A percentile compares a stretch with the other conserved stretches of the same genome.
phyloP scores from a whole-genome alignment of 2,113 vertebrate species.

The Smithornis capensis region DNA sequence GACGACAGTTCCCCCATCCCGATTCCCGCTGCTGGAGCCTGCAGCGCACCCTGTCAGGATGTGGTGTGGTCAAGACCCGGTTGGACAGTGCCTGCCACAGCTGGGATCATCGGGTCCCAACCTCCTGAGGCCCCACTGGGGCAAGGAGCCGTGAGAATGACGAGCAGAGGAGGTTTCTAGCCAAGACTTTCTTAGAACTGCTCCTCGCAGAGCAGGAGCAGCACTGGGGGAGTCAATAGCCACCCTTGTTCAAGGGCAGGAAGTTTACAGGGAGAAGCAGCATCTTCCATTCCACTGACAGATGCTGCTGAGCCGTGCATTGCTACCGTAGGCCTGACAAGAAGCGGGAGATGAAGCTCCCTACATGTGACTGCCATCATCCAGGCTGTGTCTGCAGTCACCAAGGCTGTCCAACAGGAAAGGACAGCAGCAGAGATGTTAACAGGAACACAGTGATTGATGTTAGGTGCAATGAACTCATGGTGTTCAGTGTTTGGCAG shows the following conservation, averaged over 20 bases:
- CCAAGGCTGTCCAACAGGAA: not conserved
- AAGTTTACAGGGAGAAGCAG: not conserved
- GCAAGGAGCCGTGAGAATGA: not conserved
- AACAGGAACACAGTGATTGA: fast-evolving
- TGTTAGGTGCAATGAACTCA: not conserved
- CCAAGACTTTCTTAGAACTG: not conserved
- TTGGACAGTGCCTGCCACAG: not conserved
- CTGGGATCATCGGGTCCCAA: not conserved
- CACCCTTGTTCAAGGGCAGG: not conserved
- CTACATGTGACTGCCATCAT: not conserved
- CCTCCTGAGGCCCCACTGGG: not conserved
- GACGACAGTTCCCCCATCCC: not conserved
- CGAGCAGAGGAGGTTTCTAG: too few species aligned
- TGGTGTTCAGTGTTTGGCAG: not conserved
- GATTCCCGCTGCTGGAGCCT: not conserved
- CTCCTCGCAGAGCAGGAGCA: not conserved
- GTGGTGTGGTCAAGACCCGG: not conserved
- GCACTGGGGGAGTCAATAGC: not conserved
- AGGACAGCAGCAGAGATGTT: not conserved
- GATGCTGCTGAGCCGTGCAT: fast-evolving
- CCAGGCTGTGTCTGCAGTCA: not conserved
- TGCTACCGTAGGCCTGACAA: not conserved
- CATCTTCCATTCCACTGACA: fast-evolving
- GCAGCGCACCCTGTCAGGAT: not conserved
- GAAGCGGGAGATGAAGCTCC: not conserved